Conservation (phyloP, 1,140 invertebrate species). For the Atta colombica region DNA sequence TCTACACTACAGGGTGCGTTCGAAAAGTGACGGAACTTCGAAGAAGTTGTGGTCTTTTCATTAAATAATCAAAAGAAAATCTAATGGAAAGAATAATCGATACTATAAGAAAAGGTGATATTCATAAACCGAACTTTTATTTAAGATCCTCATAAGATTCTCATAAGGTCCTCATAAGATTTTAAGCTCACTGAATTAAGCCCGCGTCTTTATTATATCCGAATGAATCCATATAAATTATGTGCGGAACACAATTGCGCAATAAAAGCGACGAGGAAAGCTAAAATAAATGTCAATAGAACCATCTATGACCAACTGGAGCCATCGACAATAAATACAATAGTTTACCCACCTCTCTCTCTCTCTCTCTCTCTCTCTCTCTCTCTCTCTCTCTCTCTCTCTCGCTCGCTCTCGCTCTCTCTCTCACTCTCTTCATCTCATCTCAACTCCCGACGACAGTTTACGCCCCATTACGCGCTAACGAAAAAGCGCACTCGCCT, state of each 20-base stretch:
- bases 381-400: no score
- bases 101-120: no score
- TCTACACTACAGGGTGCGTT: not conserved
- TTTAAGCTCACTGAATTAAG: not conserved
- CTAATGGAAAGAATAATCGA: no score
- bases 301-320: not conserved
- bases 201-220: not conserved
- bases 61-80: not conserved
- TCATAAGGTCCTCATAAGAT: no score
- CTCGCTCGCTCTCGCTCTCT: no score
- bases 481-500: conserved; percentile 25
- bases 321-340: conserved; percentile 25
- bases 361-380: no score
- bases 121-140: no score
- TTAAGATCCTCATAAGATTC: no score
- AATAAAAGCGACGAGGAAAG: not conserved
- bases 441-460: not conserved
- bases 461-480: conserved; percentile 18
- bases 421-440: no score
- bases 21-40: not conserved
- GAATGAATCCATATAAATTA: not conserved
- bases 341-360: not conserved
- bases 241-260: no score
- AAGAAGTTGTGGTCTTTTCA: not conserved
- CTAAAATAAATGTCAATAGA: conserved; percentile 52